Percentiles rank a stretch among this genome's conserved stretches.
Conservation (phyloP, 64 coral and sea anemone species). For the Dendronephthya gigantea region DNA sequence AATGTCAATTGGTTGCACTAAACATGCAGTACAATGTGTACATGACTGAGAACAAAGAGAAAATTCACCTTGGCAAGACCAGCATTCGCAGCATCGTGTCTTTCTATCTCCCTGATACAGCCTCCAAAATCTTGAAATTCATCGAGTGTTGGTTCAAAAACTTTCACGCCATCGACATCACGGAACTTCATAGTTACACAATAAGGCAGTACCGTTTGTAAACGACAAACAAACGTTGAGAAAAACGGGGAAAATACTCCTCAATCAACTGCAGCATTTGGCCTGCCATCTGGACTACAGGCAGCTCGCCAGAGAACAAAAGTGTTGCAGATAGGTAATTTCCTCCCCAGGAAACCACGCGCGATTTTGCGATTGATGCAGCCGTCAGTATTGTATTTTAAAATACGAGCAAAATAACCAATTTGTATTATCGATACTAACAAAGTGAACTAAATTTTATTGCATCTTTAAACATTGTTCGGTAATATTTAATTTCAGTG, state of each 20-base stretch:
- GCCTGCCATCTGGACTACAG: background rate
- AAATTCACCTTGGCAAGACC: conserved; percentile 77
- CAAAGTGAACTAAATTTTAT: background rate
- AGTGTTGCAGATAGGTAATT: background rate
- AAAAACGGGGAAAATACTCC: background rate
- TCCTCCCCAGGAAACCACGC: conserved; percentile 7
- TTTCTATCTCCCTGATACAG: conserved; percentile 93
- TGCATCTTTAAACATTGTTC: background rate
- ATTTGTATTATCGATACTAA: background rate
- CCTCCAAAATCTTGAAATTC: conserved; percentile 82
- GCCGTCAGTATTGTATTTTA: too few species aligned
- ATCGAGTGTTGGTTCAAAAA: conserved; percentile 78
- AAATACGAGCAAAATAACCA: background rate
- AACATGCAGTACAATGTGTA: conserved; percentile 24
- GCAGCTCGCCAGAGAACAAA: background rate
- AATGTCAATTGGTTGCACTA: background rate
- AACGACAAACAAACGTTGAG: background rate
- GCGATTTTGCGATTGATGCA: background rate
- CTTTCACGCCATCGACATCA: conserved; percentile 55
- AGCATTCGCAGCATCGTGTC: conserved; percentile 65
- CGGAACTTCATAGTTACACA: background rate
- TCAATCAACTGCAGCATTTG: background rate
- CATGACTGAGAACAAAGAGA: background rate
- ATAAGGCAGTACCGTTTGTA: background rate
- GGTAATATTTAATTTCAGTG: background rate